phyloP scores from a whole-genome alignment of 2,888 invertebrate species.

The Drosophila helvetica region DNA sequence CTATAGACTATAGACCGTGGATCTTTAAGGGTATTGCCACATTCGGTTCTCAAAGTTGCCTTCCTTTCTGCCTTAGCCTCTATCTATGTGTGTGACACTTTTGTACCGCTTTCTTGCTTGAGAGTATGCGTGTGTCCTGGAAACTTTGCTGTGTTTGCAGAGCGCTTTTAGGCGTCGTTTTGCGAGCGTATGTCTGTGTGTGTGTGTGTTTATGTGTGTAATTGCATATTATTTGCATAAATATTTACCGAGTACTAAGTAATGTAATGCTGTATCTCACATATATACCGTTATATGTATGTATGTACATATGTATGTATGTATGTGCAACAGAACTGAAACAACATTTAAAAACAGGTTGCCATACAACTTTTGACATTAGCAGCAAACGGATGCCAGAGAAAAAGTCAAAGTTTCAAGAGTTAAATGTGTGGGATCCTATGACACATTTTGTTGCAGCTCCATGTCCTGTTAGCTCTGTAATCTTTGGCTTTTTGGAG shows the following conservation, averaged over 20 bases:
- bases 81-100: slow-evolving; percentile 47
- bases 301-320: slow-evolving; percentile 13
- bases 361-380: slow-evolving; percentile 55
- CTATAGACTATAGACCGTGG: neutral
- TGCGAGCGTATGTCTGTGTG: slow-evolving; percentile 2
- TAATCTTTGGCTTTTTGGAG: neutral
- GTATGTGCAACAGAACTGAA: slow-evolving; percentile 25
- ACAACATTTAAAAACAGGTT: slow-evolving; percentile 40
- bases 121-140: slow-evolving; percentile 36
- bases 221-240: slow-evolving; percentile 76
- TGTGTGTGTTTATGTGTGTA: slow-evolving; percentile 46
- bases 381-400: slow-evolving; percentile 9
- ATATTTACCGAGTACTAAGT: slow-evolving; percentile 60
- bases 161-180: slow-evolving; percentile 61
- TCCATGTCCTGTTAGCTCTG: too few relatives aligned
- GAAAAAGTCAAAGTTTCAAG: slow-evolving; percentile 26
- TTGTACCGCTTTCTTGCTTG: slow-evolving; percentile 48
- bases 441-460: neutral
- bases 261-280: slow-evolving; percentile 15
- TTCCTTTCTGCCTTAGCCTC: slow-evolving; percentile 7
- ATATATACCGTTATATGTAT: neutral
- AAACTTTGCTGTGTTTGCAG: slow-evolving; percentile 62
- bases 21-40: neutral
- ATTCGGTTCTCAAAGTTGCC: slow-evolving; percentile 19
- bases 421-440: slow-evolving; percentile 11